Base-by-base conservation (phyloP, 1,140 invertebrate genomes). In the Drosophila melanica region DNA sequence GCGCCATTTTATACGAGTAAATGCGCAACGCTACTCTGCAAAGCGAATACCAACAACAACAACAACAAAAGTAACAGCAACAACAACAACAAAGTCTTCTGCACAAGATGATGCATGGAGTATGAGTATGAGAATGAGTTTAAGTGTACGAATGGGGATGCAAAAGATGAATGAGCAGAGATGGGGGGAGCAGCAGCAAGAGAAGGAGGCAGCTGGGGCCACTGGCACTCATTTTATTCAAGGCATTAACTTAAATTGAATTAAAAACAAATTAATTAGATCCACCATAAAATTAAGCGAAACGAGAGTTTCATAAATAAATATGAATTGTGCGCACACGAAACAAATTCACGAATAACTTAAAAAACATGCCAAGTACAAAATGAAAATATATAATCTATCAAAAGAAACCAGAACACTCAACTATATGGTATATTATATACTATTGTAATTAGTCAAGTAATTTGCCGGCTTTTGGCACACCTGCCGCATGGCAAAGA, bases 211-310 rank as follows among this genome's bases (percentile, higher is more conserved):
- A 50, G 63, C 50, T 53, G 33, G 16, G 60, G 37, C 65, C 55
- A 58, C 64, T 68, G 44, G 55, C 55, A 47, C 51, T 69, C 30
- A 60, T 74, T 63, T 69, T 57, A 69, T 74, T 62, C 20, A 37
- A 74, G 79, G 73, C 84, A 89, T 84, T 90, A 84, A 85, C 67
- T 89, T 75, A 80, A 84, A 89, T 89, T 89, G 84, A 89, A 89
- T 89, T 89, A 89, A 89, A 89, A 89, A 89, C 85, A 89, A 89
- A 89, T 89, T 89, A 89, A 87, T 89, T 84, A 89, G 87, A 84
- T 89, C 79, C 67, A 48, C 72, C 75, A 73, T 89, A 80, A 73
- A 86, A 81, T 73, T 75, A 41, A 64, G 48, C 68, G 53, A 71
- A 63, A 44, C 55, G 53, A 44, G 50, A 55, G 48, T 41, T 47